Conservation (phyloP, 2,797 vertebrate species). For the Acipenser transmontanus region DNA sequence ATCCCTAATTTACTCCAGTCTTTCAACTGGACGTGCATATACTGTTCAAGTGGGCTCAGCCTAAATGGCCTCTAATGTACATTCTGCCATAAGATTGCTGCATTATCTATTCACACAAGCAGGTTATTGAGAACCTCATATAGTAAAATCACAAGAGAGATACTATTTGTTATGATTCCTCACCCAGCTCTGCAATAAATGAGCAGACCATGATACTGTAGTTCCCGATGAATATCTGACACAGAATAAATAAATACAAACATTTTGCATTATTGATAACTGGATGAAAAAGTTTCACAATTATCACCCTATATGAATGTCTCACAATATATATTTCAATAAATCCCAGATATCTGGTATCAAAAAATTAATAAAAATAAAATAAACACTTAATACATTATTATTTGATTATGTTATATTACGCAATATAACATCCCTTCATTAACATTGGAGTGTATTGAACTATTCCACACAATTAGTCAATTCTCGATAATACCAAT, state of each 20-base stretch:
- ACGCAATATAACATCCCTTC: no score
- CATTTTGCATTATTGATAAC: no score
- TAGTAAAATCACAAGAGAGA: slow-evolving; percentile 7
- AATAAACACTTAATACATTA: no score
- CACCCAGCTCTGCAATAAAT: slow-evolving; percentile 9
- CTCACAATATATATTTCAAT: no score
- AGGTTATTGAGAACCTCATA: slow-evolving; percentile 5
- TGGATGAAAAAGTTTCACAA: no score
- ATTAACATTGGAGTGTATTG: no score
- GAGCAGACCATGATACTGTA: slow-evolving; percentile 20
- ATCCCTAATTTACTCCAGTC: slow-evolving; percentile 30
- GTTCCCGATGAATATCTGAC: slow-evolving; percentile 5
- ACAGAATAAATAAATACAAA: neutral
- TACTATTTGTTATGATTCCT: neutral
- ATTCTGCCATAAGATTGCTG: neutral
- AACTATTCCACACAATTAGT: no score
- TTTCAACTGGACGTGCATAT: slow-evolving; percentile 30
- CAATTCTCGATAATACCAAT: no score
- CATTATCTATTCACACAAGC: neutral
- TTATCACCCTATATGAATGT: no score
- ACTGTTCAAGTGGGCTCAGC: slow-evolving; percentile 23
- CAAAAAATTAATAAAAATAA: no score
- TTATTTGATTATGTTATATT: no score
- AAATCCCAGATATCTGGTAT: no score
- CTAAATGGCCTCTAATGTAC: slow-evolving; percentile 15